Conservation (phyloP, 2,888 invertebrate species). For the Frankliniella fusca region DNA sequence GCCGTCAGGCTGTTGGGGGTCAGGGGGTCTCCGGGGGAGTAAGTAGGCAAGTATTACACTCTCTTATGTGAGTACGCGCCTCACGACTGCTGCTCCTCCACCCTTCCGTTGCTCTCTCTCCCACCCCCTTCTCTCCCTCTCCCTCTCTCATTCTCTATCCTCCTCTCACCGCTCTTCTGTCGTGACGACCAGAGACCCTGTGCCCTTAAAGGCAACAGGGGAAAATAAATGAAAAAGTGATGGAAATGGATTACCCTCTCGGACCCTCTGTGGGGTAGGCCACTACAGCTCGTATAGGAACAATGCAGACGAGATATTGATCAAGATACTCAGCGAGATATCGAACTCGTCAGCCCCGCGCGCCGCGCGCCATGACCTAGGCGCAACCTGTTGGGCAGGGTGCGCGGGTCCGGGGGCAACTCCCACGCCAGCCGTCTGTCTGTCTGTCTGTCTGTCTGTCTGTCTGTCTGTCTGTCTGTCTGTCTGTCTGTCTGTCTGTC, state of each 20-base stretch:
- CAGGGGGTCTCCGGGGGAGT: neutral
- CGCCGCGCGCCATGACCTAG: too few relatives aligned
- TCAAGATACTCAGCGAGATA: too few relatives aligned
- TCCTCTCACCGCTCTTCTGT: neutral
- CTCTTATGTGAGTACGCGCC: slow-evolving; percentile 2
- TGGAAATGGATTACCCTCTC: too few relatives aligned
- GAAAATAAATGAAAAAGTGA: too few relatives aligned
- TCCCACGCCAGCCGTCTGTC: neutral
- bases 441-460: neutral
- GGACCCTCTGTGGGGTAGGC: too few relatives aligned
- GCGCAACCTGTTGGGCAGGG: too few relatives aligned
- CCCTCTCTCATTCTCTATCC: neutral
- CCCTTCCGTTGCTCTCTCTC: neutral
- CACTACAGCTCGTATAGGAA: too few relatives aligned
- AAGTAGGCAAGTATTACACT: slow-evolving; percentile 19
- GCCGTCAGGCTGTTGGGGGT: neutral
- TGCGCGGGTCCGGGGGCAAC: too few relatives aligned
- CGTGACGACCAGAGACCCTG: neutral
- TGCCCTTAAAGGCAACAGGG: too few relatives aligned
- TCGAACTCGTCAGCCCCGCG: too few relatives aligned
- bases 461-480: neutral
- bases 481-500: neutral
- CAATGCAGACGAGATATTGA: too few relatives aligned
- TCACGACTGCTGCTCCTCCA: neutral
- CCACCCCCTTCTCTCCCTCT: neutral